phyloP scores from a whole-genome alignment of 2,888 invertebrate species.

The Lasioglossum pauxillum region DNA sequence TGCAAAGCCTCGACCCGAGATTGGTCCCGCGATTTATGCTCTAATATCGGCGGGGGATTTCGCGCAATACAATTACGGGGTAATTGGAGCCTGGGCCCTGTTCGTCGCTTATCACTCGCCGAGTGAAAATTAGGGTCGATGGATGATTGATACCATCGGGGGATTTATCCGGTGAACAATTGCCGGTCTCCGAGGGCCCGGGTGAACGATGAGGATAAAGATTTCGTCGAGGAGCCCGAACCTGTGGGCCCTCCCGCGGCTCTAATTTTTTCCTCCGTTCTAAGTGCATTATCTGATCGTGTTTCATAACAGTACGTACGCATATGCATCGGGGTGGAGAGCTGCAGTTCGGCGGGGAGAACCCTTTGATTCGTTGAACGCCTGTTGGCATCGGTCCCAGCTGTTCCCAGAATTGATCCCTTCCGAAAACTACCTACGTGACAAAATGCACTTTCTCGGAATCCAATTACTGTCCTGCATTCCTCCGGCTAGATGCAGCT shows the following conservation, averaged over 20 bases:
- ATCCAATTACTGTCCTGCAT: background rate
- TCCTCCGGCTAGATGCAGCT: background rate
- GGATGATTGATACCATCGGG: slow-evolving; percentile 26
- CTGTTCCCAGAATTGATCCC: slow-evolving; percentile 19
- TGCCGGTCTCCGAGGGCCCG: background rate
- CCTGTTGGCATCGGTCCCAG: slow-evolving; percentile 13
- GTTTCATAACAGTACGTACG: background rate
- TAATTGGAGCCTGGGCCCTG: background rate
- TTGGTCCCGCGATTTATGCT: slow-evolving; percentile 64
- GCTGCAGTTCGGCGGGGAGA: background rate
- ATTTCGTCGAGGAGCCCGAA: background rate
- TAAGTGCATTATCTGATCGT: background rate
- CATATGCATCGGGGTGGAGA: background rate
- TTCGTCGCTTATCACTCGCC: background rate
- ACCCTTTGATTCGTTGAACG: slow-evolving; percentile 7
- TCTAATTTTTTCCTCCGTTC: slow-evolving; percentile 2
- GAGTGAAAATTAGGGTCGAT: slow-evolving; percentile 29
- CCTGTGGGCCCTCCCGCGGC: background rate
- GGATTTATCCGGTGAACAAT: background rate
- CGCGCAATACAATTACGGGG: slow-evolving; percentile 52
- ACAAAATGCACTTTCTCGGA: slow-evolving; percentile 11
- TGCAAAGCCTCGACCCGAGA: slow-evolving; percentile 55
- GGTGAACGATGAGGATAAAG: background rate
- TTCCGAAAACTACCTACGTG: slow-evolving; percentile 27
- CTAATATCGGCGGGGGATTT: slow-evolving; percentile 44